These are phyloP conservation scores for human DNA, from an alignment of 2,113 vertebrate species.

Conservation along the genomic window GRCh38 chr2:29447001-29447500, in stretches of 20 bases:
- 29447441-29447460: neutral
- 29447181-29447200: neutral
- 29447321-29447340: neutral
- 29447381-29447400: neutral
- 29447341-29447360: neutral
- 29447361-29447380: neutral
- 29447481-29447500: conserved; percentile 45
- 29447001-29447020: neutral
- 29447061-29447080: neutral
- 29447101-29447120: neutral
- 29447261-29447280: too few species aligned
- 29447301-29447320: neutral
- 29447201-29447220: neutral
- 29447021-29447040: neutral
- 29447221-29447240: neutral
- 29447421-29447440: conserved; percentile 47
- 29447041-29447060: neutral
- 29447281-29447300: neutral
- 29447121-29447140: neutral
- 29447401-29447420: neutral
- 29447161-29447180: neutral
- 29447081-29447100: neutral
- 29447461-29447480: neutral
- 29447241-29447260: too few species aligned
- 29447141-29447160: neutral